Percentiles rank a stretch among this genome's conserved stretches.
Evolutionary conservation across 1,140 invertebrate genomes (phyloP).

Genomic region (Drosophila elegans): DNA sequence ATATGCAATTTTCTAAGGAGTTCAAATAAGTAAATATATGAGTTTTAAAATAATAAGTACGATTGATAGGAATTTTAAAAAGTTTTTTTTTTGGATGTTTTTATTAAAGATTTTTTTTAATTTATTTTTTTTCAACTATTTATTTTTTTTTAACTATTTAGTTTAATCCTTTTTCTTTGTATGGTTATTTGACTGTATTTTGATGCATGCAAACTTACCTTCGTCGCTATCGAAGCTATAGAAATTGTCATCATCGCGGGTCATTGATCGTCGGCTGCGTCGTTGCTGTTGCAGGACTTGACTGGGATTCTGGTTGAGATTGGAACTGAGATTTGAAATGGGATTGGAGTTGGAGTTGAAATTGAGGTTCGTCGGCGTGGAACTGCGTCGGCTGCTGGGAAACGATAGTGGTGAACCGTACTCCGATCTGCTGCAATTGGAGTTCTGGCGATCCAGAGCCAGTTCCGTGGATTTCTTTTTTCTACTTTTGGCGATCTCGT

Average conservation of each 20-base stretch:
- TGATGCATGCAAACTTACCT: conserved; percentile 45
- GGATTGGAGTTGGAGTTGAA: conserved; percentile 1
- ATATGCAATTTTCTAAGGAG: too few species aligned
- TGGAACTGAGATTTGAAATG: not conserved
- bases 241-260: conserved; percentile 78
- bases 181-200: too few species aligned
- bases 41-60: not conserved
- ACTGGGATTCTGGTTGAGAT: conserved; percentile 15
- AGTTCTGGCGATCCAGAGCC: conserved; percentile 60
- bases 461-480: conserved; percentile 13
- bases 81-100: too few species aligned
- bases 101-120: too few species aligned
- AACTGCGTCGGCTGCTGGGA: conserved; percentile 52
- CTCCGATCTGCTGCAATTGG: conserved; percentile 70
- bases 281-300: conserved; percentile 33
- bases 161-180: too few species aligned
- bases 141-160: too few species aligned
- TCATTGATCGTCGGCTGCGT: conserved; percentile 69
- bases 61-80: not conserved
- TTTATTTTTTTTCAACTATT: too few species aligned
- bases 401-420: conserved; percentile 65
- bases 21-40: too few species aligned
- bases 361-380: conserved; percentile 42
- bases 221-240: conserved; percentile 83
- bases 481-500: not conserved